Evolutionary conservation across 2,113 vertebrate species (phyloP).

Genomic region (Chauna torquata): DNA sequence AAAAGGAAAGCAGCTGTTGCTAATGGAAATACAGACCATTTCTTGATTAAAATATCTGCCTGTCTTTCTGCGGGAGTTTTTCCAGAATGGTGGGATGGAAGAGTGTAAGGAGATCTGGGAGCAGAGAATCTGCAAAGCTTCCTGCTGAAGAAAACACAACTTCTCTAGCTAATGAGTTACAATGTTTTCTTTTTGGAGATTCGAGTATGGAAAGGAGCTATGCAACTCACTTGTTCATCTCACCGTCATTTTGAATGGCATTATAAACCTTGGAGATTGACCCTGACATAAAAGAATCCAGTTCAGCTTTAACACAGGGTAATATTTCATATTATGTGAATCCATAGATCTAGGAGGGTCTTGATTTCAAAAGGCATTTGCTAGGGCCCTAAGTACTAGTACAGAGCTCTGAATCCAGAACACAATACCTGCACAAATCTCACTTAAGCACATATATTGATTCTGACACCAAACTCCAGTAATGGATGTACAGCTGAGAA

Average conservation of each 20-base stretch:
- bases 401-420: not conserved
- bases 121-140: constrained; percentile 58
- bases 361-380: not conserved
- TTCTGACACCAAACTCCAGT: not conserved
- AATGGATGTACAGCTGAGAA: not conserved
- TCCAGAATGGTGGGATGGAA: constrained; percentile 47
- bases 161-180: constrained; percentile 29
- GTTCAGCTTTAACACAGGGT: not conserved
- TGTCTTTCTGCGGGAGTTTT: constrained; percentile 53
- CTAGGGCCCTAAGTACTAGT: not conserved
- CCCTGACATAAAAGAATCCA: not conserved
- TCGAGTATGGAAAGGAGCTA: not conserved
- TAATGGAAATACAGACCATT: constrained; percentile 68
- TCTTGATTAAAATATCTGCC: constrained; percentile 65
- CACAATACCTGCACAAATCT: not conserved
- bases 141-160: constrained; percentile 37
- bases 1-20: constrained; percentile 68
- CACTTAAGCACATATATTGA: constrained; percentile 5
- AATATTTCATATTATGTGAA: not conserved
- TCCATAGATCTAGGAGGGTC: not conserved
- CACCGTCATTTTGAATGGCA: not conserved
- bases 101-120: constrained; percentile 49
- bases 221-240: constrained; percentile 42
- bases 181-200: constrained; percentile 38
- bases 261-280: constrained; percentile 14